Conservation (phyloP, 2,888 invertebrate genomes). For the Oscheius onirici region DNA sequence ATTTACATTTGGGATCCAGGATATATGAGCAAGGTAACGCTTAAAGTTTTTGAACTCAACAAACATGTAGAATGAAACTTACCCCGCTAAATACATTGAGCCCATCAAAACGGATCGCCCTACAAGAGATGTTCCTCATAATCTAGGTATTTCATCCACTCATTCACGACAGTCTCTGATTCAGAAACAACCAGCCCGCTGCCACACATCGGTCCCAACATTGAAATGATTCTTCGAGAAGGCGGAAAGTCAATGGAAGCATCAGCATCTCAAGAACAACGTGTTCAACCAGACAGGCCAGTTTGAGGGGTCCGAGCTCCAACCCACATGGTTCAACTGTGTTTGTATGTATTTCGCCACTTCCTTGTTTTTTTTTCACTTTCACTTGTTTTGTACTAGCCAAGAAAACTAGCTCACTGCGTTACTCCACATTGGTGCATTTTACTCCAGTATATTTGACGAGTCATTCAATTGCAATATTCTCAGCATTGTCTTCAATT, state of each 20-base stretch:
- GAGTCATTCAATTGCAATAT: neutral
- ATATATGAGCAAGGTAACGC: constrained; percentile 51
- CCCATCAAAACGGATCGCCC: constrained; percentile 30
- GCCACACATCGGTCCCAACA: neutral
- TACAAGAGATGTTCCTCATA: neutral
- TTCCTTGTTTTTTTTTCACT: neutral
- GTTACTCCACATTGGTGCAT: neutral
- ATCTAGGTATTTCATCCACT: neutral
- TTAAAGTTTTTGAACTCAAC: neutral
- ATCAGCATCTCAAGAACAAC: constrained; percentile 11
- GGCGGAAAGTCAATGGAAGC: constrained; percentile 27
- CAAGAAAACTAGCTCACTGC: neutral
- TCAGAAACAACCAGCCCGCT: neutral
- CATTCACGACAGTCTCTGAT: neutral
- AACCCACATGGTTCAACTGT: neutral
- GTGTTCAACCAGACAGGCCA: neutral
- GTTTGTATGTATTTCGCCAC: neutral
- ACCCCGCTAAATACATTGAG: constrained; percentile 32
- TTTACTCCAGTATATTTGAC: neutral
- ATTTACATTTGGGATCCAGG: constrained; percentile 67
- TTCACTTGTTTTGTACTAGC: neutral
- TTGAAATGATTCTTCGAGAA: constrained; percentile 20
- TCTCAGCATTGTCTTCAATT: neutral
- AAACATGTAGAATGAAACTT: constrained; percentile 10
- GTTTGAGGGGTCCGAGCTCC: neutral